phyloP scores from a whole-genome alignment of 2,113 vertebrate genomes.

The Fregata magnificens region DNA sequence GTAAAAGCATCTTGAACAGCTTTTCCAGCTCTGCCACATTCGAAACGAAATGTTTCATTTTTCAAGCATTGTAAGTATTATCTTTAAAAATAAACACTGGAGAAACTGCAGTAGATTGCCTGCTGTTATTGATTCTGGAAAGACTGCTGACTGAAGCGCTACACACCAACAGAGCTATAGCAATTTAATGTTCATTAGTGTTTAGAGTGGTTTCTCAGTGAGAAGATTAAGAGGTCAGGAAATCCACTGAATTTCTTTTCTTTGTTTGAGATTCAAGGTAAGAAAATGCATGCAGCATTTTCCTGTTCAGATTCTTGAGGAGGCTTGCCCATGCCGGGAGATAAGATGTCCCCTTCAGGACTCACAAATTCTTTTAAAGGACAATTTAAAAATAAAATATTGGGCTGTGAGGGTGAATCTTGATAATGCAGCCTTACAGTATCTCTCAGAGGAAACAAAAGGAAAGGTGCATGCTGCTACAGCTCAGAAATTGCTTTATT shows the following conservation, averaged over 20 bases:
- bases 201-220: slow-evolving; percentile 30
- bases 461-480: background rate
- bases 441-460: slow-evolving; percentile 48
- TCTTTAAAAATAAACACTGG: slow-evolving; percentile 53
- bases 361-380: slow-evolving; percentile 4
- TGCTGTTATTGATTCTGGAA: slow-evolving; percentile 44
- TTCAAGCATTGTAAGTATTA: background rate
- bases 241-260: slow-evolving; percentile 34
- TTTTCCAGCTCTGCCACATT: background rate
- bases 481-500: slow-evolving; percentile 61
- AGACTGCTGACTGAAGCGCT: slow-evolving; percentile 14
- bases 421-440: slow-evolving; percentile 21
- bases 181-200: slow-evolving; percentile 52
- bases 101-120: background rate
- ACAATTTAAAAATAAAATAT: slow-evolving; percentile 26
- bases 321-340: background rate
- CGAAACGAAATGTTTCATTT: slow-evolving; percentile 3
- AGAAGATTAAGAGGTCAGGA: slow-evolving; percentile 43
- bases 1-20: background rate
- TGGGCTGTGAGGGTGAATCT: background rate
- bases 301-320: background rate
- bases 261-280: background rate
- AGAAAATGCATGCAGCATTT: background rate
- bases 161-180: slow-evolving; percentile 7
- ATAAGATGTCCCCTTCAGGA: background rate